Conservation (phyloP, 2,888 invertebrate genomes). For the Heteromurus nitidus region DNA sequence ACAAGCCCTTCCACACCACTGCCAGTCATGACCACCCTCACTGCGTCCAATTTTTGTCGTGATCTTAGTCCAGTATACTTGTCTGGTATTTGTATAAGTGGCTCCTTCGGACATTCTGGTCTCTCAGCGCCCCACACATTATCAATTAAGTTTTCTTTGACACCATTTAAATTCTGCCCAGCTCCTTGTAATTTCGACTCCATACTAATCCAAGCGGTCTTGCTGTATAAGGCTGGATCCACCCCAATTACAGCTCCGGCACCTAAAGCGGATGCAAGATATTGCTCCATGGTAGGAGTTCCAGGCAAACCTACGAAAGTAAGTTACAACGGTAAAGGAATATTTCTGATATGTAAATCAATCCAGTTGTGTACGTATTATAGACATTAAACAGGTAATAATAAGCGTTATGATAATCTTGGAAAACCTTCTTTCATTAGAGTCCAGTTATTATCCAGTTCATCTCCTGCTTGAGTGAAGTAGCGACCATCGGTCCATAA, state of each 20-base stretch:
- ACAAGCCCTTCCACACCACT: constrained; percentile 82
- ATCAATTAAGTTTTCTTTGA: constrained; percentile 84
- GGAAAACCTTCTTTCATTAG: constrained; percentile 92
- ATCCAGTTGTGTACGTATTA: too few relatives aligned
- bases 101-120: constrained; percentile 77
- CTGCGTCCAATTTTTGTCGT: constrained; percentile 81
- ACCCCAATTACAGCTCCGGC: constrained; percentile 84
- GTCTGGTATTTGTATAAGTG: constrained; percentile 79
- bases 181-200: constrained; percentile 80
- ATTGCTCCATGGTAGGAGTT: constrained; percentile 82
- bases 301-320: constrained; percentile 78
- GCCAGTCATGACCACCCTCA: constrained; percentile 82
- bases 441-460: constrained; percentile 80
- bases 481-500: constrained; percentile 92
- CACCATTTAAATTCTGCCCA: constrained; percentile 82
- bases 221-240: constrained; percentile 84
- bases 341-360: too few relatives aligned
- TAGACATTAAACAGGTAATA: background rate
- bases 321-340: too few relatives aligned
- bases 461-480: constrained; percentile 62
- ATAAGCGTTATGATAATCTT: background rate
- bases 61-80: constrained; percentile 81
- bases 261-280: constrained; percentile 82
- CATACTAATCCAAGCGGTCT: constrained; percentile 80
- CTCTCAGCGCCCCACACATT: constrained; percentile 78